Base-by-base conservation (phyloP, 2,797 vertebrate species). In the Falco cherrug region DNA sequence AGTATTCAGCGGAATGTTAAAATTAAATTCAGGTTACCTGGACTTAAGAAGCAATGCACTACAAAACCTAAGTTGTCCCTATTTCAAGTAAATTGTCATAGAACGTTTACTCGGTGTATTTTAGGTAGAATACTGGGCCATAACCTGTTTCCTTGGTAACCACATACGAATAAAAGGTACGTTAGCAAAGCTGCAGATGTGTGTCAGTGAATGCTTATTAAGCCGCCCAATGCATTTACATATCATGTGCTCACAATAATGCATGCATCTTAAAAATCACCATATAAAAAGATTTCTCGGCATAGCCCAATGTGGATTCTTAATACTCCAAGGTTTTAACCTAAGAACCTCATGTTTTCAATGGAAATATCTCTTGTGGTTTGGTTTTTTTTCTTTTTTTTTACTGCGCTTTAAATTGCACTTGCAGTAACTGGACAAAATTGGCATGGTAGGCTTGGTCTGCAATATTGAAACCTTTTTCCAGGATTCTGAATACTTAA, bases 161-260 rank as follows among this genome's bases (percentile, higher is more conserved):
- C 73, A 96, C 87, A 96, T 94, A 95, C 5, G 92, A 97, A 97
- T 96, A 95, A 96, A 94, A 94, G 89, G 85, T 94, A 94, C 96
- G 92, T 96, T 96, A 97, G 95, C 90, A 96, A 96, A 96, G 93
- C 95, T 97, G 96, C 96, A 96, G 95, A 97, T 96, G 96, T 96
- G 92, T 93, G 92, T 85, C 95, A 84, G 54, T 91, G 94, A 97
- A 97, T 92, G 80, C 95, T 95, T 96, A 95, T 94, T 96, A 96
- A 97, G 84, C 81, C 93, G 90, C 84, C 41, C 91, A 53, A 88
- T 93, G 73, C 83, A 96, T 96, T 96, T 95, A 95, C 95, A 96
- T 91, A 96, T 77, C 84, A 88, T 93, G 91, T 83, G 91, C 92
- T 96, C 50, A 53, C 71, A 92, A 81, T 95, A 93, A 96, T 93